phyloP scores from a whole-genome alignment of 2,113 vertebrate genomes.

The Heterocephalus glaber region DNA sequence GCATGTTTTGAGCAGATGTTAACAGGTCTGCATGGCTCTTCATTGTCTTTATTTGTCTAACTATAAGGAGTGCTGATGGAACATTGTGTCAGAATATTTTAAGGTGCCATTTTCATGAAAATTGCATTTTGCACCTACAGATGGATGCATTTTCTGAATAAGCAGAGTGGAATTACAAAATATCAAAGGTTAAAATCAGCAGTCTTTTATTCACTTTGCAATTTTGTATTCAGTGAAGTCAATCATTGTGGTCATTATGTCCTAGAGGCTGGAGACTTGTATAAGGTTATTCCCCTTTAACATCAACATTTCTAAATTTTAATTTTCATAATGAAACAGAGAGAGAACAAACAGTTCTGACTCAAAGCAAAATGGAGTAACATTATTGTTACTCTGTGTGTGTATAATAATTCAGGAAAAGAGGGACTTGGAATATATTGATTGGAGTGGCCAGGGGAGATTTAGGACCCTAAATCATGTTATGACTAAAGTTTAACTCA shows the following conservation, averaged over 20 bases:
- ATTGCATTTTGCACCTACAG: constrained; percentile 77
- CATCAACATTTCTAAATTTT: constrained; percentile 4
- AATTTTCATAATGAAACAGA: not conserved
- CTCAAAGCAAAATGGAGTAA: not conserved
- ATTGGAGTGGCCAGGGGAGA: not conserved
- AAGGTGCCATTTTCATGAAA: constrained; percentile 68
- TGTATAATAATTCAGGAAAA: not conserved
- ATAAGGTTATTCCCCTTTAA: not conserved
- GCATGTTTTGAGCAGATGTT: constrained; percentile 86
- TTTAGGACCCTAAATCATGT: not conserved
- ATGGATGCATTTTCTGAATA: constrained; percentile 76
- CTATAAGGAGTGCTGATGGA: constrained; percentile 78
- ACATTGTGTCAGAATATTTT: constrained; percentile 79
- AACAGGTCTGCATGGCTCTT: constrained; percentile 76
- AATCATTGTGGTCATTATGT: not conserved
- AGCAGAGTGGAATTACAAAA: constrained; percentile 56
- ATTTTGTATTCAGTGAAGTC: not conserved
- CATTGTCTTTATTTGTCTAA: constrained; percentile 82
- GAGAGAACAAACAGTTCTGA: not conserved
- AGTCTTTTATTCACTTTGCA: constrained; percentile 50
- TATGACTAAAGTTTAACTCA: not conserved
- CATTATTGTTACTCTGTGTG: not conserved
- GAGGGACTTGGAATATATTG: not conserved
- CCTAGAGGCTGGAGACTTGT: not conserved
- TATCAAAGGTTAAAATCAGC: constrained; percentile 41